Percentiles rank a stretch among this genome's conserved stretches.
Conservation (phyloP, 2,888 invertebrate genomes). For the Liposcelis brunnea region DNA sequence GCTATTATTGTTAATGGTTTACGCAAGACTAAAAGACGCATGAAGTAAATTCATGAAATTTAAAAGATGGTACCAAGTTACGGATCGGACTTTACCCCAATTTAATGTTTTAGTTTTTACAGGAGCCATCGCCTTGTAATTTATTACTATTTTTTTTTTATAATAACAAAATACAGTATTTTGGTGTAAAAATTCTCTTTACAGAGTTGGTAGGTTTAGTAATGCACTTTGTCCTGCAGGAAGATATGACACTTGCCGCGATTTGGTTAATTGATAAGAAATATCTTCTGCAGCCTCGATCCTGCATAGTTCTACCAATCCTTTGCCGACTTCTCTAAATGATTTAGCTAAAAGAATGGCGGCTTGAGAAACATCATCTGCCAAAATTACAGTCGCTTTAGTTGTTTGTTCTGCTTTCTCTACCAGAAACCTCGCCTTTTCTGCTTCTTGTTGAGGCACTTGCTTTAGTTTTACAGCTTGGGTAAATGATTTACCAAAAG, state of each 20-base stretch:
- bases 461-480: constrained; percentile 98
- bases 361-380: constrained; percentile 96
- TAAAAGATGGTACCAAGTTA: no score
- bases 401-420: constrained; percentile 99
- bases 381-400: constrained; percentile 80
- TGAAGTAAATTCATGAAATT: no score
- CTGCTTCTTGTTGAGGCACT: constrained; percentile 99
- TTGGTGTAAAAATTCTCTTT: no score
- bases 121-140: no score
- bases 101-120: no score
- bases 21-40: no score
- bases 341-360: constrained; percentile 85
- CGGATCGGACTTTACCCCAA: no score
- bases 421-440: constrained; percentile 93
- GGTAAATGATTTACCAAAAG: constrained; percentile 98
- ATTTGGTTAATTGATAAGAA: constrained; percentile 85
- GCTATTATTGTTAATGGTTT: no score
- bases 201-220: constrained; percentile 53
- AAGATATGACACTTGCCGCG: constrained; percentile 88
- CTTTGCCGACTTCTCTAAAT: constrained; percentile 86
- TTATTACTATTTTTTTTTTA: no score
- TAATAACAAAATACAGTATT: no score
- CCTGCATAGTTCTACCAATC: constrained; percentile 90
- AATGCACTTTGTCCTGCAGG: constrained; percentile 77
- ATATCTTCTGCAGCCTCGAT: constrained; percentile 99